phyloP scores from a whole-genome alignment of 2,888 invertebrate genomes.

The Calephelis perditalis region DNA sequence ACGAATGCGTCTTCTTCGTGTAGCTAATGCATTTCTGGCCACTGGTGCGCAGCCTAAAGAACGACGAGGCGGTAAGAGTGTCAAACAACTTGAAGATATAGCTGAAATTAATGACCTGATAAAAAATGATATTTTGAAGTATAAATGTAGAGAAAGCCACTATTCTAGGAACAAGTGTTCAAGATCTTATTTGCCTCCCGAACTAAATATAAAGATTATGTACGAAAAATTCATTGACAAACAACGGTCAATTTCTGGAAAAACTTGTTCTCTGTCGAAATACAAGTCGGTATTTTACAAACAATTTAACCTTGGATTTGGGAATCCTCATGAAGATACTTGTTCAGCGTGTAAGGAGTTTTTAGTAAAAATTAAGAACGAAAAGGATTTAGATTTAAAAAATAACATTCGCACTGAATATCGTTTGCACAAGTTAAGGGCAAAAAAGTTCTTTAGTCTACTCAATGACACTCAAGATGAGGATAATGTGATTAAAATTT shows the following conservation, averaged over 20 bases:
- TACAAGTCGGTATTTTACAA: conserved; percentile 3
- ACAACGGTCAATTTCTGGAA: conserved; percentile 1
- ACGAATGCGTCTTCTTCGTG: neutral
- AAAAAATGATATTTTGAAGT: conserved; percentile 3
- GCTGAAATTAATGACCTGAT: neutral
- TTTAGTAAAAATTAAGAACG: conserved; percentile 1
- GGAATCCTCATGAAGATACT: conserved; percentile 3
- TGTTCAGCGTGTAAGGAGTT: conserved; percentile 3
- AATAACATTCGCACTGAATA: conserved; percentile 1
- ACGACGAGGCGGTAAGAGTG: conserved; percentile 5
- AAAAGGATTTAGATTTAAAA: neutral
- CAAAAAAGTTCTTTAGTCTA: no score
- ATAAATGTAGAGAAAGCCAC: conserved; percentile 3
- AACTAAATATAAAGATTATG: conserved; percentile 5
- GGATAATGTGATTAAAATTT: neutral
- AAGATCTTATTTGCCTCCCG: conserved; percentile 3
- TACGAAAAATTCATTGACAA: conserved; percentile 3
- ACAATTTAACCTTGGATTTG: conserved; percentile 1
- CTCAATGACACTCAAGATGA: neutral
- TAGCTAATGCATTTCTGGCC: neutral
- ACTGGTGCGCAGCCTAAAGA: conserved; percentile 3
- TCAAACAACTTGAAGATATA: conserved; percentile 5
- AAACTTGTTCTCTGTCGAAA: conserved; percentile 3
- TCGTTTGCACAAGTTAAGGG: no score
- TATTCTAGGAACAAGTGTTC: conserved; percentile 6